Percentiles rank a stretch among this genome's conserved stretches.
phyloP scores from a whole-genome alignment of 1,140 invertebrate species.

The Lordiphosa mommai region DNA sequence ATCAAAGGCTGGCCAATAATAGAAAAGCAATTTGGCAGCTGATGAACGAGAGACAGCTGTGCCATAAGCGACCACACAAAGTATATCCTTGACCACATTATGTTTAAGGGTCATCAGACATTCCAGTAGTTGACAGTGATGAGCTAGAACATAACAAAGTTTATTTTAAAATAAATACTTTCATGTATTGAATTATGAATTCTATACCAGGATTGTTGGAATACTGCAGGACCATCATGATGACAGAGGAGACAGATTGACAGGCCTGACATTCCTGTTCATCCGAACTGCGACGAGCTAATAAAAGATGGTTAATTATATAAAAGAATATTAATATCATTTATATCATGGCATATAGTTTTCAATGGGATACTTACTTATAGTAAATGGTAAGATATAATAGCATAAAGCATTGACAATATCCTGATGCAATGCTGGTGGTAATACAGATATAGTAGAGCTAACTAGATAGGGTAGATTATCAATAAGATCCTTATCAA shows the following conservation, averaged over 20 bases:
- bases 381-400: conserved; percentile 97
- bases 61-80: conserved; percentile 98
- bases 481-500: conserved; percentile 97
- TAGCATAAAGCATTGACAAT: conserved; percentile 97
- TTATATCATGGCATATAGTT: too few relatives aligned
- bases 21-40: conserved; percentile 97
- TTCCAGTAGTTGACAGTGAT: conserved; percentile 96
- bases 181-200: conserved; percentile 9
- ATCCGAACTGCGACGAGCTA: conserved; percentile 84
- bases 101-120: conserved; percentile 95
- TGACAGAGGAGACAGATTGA: conserved; percentile 95
- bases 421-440: conserved; percentile 94
- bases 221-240: conserved; percentile 99
- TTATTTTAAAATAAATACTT: not conserved
- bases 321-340: not conserved
- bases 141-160: conserved; percentile 82
- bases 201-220: conserved; percentile 90
- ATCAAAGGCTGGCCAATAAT: conserved; percentile 99
- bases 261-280: conserved; percentile 91
- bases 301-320: conserved; percentile 1
- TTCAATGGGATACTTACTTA: conserved; percentile 84
- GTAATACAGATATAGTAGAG: conserved; percentile 95
- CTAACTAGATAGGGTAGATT: conserved; percentile 96
- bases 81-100: conserved; percentile 93
- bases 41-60: conserved; percentile 93